phyloP scores from a whole-genome alignment of 1,140 invertebrate genomes.

The Cyphomyrmex costatus region DNA sequence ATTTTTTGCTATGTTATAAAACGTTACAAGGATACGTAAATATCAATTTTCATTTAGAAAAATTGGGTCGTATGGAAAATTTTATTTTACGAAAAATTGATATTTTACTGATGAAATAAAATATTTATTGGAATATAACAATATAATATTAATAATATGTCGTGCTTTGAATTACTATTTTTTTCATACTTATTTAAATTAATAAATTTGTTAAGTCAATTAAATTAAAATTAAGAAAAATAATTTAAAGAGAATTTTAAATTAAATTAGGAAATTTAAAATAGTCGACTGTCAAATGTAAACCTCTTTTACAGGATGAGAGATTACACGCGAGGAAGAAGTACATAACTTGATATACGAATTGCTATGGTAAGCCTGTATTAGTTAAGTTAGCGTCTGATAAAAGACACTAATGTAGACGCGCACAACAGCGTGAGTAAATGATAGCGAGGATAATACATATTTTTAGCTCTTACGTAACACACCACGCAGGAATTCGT shows the following conservation, averaged over 20 bases:
- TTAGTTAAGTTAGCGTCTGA: slow-evolving; percentile 10
- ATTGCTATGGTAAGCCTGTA: not conserved
- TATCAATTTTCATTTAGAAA: not conserved
- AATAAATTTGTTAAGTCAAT: not conserved
- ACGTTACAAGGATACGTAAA: not conserved
- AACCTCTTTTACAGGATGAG: not conserved
- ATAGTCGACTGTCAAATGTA: not conserved
- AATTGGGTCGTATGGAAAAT: not conserved
- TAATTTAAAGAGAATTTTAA: not conserved
- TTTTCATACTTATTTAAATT: not conserved
- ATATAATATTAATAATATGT: too few species aligned
- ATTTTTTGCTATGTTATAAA: not conserved
- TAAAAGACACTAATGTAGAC: not conserved
- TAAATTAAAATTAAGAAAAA: slow-evolving; percentile 1
- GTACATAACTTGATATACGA: not conserved
- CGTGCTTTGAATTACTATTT: too few species aligned
- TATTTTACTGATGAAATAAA: not conserved
- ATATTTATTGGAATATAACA: too few species aligned
- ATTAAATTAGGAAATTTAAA: not conserved
- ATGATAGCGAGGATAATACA: slow-evolving; percentile 35
- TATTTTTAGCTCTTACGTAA: slow-evolving; percentile 49
- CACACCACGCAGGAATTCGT: slow-evolving; percentile 18
- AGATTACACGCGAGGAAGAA: not conserved
- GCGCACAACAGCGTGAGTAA: not conserved
- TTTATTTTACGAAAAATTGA: not conserved